Evolutionary conservation across 2,888 invertebrate species (phyloP).

Genomic region (Tenodera sinensis): DNA sequence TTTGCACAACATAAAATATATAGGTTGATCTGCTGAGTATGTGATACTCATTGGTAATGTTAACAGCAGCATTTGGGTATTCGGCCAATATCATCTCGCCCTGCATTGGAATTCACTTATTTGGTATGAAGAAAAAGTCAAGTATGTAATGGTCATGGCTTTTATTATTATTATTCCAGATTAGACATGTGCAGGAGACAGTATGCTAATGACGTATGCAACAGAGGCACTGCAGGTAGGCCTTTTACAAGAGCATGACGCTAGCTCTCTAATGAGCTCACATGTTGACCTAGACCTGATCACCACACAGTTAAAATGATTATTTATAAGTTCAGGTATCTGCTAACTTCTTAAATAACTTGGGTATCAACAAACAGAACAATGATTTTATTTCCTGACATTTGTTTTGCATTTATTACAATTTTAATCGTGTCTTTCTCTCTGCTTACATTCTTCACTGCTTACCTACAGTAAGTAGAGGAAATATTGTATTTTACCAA

Average conservation of each 20-base stretch:
- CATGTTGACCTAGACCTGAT: not conserved
- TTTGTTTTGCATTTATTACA: too few relatives aligned
- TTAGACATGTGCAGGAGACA: conserved; percentile 98
- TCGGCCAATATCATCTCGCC: not conserved
- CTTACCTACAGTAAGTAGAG: too few relatives aligned
- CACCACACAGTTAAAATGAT: not conserved
- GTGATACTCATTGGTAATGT: not conserved
- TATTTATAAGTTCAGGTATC: not conserved
- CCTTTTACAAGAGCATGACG: conserved; percentile 28
- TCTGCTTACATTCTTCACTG: too few relatives aligned
- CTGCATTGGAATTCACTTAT: not conserved
- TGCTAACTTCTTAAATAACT: too few relatives aligned
- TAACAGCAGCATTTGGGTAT: not conserved
- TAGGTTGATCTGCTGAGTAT: not conserved
- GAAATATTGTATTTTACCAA: too few relatives aligned
- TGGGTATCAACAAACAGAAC: too few relatives aligned
- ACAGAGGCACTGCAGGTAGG: conserved; percentile 97
- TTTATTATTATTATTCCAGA: conserved; percentile 62
- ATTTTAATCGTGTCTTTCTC: too few relatives aligned
- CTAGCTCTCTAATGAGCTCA: not conserved
- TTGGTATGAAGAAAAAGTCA: not conserved
- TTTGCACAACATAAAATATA: not conserved
- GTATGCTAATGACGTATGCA: conserved; percentile 91
- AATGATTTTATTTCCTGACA: too few relatives aligned
- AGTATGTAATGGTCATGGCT: conserved; percentile 15